Evolutionary conservation across 2,797 vertebrate genomes (phyloP), one percentile per base, ranked within the genome.

Genomic region (Myiotriccus ornatus): DNA sequence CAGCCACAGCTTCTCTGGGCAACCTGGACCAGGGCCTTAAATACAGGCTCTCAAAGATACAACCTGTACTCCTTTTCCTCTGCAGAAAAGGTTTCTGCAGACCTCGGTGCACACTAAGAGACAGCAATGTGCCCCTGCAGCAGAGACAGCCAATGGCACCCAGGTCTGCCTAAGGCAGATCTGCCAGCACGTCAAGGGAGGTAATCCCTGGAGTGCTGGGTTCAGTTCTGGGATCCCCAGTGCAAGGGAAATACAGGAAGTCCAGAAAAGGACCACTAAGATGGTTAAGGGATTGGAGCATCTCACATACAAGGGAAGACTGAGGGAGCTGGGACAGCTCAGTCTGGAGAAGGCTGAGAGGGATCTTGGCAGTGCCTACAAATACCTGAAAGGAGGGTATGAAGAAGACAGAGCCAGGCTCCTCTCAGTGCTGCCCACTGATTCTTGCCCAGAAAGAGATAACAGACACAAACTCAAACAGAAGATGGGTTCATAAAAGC

Each of bases 221-320:
- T 60, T n/a, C 65, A 37, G 37, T 14, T 78, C 70, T 79, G 65
- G 41, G n/a, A 82, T 35, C 39, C 43, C 24, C 55, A 73, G 46
- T 4, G 6, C 55, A 43, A 59, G 15, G 10, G 39, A 67, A 23
- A 62, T 12, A n/a, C 0, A 0, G 5, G 67, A n/a, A n/a, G 37
- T 30, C 27, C 78, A 67, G 39, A 28, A 62, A 64, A 82, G 27
- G 46, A 12, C 17, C 35, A 10, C 22, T 10, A 10, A 3, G 8
- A 34, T 34, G 12, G 16, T n/a, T 62, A 62, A 70, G 65, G 55
- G 37, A 32, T 43, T 34, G 44, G 28, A 87, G 46, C 22, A 76
- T 22, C 50, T 65, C 67, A 21, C 21, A 6, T 5, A 7, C 7
- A 49, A 64, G 57, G 65, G 35, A 59, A 68, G 63, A 47, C 41